Evolutionary conservation across 2,888 invertebrate species (phyloP).

Genomic region (Spicauda simplicius): DNA sequence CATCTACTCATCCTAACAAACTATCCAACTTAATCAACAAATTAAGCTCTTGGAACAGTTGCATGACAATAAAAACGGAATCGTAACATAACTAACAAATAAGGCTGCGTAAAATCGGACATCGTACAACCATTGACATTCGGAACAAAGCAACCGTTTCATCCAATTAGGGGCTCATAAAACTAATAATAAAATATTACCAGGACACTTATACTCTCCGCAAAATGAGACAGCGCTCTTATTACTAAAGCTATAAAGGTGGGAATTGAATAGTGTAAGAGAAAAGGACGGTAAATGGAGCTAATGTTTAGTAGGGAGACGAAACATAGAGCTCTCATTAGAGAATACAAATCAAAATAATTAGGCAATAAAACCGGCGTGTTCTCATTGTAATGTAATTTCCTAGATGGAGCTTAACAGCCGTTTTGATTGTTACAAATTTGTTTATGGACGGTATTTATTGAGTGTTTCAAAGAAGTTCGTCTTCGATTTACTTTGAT

Average conservation of each 20-base stretch:
- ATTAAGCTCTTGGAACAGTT: constrained; percentile 27
- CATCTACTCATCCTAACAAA: too few species aligned
- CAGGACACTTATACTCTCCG: constrained; percentile 37
- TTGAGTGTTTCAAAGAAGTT: constrained; percentile 32
- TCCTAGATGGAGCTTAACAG: constrained; percentile 72
- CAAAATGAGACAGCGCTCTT: constrained; percentile 38
- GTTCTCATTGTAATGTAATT: constrained; percentile 72
- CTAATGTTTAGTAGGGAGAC: constrained; percentile 57
- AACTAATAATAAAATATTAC: constrained; percentile 62
- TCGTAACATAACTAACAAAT: constrained; percentile 30
- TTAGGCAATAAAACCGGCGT: constrained; percentile 75
- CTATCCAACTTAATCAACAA: neutral
- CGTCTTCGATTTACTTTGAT: constrained; percentile 11
- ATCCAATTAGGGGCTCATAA: constrained; percentile 70
- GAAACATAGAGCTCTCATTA: constrained; percentile 70
- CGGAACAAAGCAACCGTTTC: constrained; percentile 65
- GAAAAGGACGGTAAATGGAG: constrained; percentile 36
- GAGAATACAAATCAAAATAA: constrained; percentile 81
- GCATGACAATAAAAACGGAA: constrained; percentile 22
- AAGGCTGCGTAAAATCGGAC: constrained; percentile 33
- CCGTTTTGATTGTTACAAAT: constrained; percentile 77
- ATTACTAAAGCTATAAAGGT: constrained; percentile 25
- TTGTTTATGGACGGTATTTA: constrained; percentile 61
- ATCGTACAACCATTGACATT: constrained; percentile 56
- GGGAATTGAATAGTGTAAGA: constrained; percentile 40